phyloP scores from a whole-genome alignment of 2,113 vertebrate species.

The Podarcis raffonei region DNA sequence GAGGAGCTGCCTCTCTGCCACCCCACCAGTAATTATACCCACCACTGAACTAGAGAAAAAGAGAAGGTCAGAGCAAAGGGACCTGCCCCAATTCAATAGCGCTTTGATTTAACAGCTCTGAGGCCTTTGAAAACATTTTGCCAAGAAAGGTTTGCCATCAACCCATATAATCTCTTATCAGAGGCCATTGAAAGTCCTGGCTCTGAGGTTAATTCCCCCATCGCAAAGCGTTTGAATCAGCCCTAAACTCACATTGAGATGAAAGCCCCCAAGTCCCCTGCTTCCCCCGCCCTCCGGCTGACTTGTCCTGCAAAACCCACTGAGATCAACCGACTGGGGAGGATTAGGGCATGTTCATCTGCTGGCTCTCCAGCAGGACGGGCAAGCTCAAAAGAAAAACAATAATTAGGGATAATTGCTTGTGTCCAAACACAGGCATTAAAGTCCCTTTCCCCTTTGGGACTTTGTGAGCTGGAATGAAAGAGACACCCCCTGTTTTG shows the following conservation, averaged over 20 bases:
- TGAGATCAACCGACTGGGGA: slow-evolving; percentile 90
- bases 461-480: slow-evolving; percentile 96
- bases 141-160: slow-evolving; percentile 96
- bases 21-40: slow-evolving; percentile 55
- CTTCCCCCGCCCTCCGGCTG: slow-evolving; percentile 80
- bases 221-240: slow-evolving; percentile 99
- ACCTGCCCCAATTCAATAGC: slow-evolving; percentile 74
- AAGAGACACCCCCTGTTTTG: slow-evolving; percentile 99
- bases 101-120: slow-evolving; percentile 91
- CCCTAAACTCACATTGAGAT: slow-evolving; percentile 98
- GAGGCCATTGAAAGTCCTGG: slow-evolving; percentile 95
- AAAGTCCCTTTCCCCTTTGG: slow-evolving; percentile 89
- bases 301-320: slow-evolving; percentile 84
- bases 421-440: slow-evolving; percentile 99
- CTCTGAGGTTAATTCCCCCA: slow-evolving; percentile 99
- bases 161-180: slow-evolving; percentile 99
- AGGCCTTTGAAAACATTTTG: slow-evolving; percentile 88
- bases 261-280: slow-evolving; percentile 88
- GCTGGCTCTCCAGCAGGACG: slow-evolving; percentile 94
- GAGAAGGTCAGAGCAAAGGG: slow-evolving; percentile 51
- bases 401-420: slow-evolving; percentile 99
- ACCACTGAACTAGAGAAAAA: slow-evolving; percentile 27
- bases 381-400: slow-evolving; percentile 99
- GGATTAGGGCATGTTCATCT: slow-evolving; percentile 96
- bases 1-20: slow-evolving; percentile 42